Evolutionary conservation across 2,888 invertebrate species (phyloP).

Genomic region (Plebejus melissa): DNA sequence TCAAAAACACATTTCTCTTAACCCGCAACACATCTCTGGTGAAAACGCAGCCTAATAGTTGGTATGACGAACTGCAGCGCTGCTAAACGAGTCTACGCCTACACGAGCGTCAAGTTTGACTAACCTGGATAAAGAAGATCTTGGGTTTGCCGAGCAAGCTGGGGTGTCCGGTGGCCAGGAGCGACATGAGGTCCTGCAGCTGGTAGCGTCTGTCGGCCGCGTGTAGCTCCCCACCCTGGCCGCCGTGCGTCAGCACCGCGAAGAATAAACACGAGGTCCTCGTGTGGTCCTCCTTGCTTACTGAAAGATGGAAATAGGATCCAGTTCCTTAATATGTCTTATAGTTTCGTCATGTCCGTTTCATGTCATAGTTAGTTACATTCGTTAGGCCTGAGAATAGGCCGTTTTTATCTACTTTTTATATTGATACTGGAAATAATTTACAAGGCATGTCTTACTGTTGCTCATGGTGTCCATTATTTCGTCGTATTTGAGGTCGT

Average conservation of each 20-base stretch:
- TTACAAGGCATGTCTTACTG: slow-evolving; percentile 37
- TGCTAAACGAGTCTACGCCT: background rate
- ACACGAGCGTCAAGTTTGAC: background rate
- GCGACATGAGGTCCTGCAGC: slow-evolving; percentile 45
- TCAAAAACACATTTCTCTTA: too few species aligned
- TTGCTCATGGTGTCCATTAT: slow-evolving; percentile 44
- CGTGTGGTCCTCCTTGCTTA: slow-evolving; percentile 49
- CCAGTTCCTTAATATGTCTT: too few species aligned
- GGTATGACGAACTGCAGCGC: too few species aligned
- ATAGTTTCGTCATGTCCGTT: too few species aligned
- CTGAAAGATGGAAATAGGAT: slow-evolving; percentile 39
- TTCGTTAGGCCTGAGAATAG: too few species aligned
- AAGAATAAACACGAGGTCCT: slow-evolving; percentile 55
- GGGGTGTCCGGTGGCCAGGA: slow-evolving; percentile 44
- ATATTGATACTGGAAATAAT: too few species aligned
- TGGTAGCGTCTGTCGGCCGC: slow-evolving; percentile 53
- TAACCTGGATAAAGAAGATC: slow-evolving; percentile 55
- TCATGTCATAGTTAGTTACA: too few species aligned
- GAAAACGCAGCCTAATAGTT: too few species aligned
- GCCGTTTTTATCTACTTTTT: too few species aligned
- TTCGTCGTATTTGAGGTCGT: slow-evolving; percentile 43
- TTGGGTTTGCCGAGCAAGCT: slow-evolving; percentile 54
- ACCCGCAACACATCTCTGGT: too few species aligned
- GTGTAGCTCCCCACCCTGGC: slow-evolving; percentile 45
- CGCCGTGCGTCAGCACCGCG: slow-evolving; percentile 57